Conservation (phyloP, 2,888 invertebrate species). For the Agrochola circellaris region DNA sequence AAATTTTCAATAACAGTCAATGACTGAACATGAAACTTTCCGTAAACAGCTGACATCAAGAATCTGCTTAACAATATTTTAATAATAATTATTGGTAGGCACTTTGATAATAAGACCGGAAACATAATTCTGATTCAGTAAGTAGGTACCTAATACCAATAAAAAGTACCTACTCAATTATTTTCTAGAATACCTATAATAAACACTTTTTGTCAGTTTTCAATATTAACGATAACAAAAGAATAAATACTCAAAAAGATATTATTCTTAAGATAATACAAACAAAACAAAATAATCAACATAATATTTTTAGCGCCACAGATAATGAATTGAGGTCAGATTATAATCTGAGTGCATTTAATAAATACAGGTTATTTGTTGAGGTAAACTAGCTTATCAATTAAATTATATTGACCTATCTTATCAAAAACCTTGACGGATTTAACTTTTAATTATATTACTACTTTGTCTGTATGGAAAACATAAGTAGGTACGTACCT, state of each 20-base stretch:
- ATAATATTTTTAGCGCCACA: constrained; percentile 27
- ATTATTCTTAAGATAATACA: constrained; percentile 32
- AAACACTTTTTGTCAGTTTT: too few species aligned
- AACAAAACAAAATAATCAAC: constrained; percentile 46
- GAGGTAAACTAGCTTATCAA: constrained; percentile 16
- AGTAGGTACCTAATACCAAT: too few species aligned
- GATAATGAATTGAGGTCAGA: constrained; percentile 51
- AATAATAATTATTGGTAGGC: too few species aligned
- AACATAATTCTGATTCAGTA: too few species aligned
- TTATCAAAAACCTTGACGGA: constrained; percentile 45
- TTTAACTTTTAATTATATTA: not conserved
- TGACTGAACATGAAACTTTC: too few species aligned
- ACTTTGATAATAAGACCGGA: too few species aligned
- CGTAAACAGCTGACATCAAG: too few species aligned
- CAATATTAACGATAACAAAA: constrained; percentile 2
- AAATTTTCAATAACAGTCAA: too few species aligned
- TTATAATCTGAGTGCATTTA: constrained; percentile 43
- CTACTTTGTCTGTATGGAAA: not conserved
- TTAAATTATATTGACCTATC: constrained; percentile 1
- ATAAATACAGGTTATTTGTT: constrained; percentile 38
- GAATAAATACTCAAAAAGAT: constrained; percentile 29
- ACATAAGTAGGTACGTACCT: not conserved
- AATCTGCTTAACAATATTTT: too few species aligned
- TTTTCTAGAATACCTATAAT: too few species aligned
- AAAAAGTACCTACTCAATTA: too few species aligned